Conservation (phyloP, 1,140 invertebrate species). For the Drosophila bipectinata region DNA sequence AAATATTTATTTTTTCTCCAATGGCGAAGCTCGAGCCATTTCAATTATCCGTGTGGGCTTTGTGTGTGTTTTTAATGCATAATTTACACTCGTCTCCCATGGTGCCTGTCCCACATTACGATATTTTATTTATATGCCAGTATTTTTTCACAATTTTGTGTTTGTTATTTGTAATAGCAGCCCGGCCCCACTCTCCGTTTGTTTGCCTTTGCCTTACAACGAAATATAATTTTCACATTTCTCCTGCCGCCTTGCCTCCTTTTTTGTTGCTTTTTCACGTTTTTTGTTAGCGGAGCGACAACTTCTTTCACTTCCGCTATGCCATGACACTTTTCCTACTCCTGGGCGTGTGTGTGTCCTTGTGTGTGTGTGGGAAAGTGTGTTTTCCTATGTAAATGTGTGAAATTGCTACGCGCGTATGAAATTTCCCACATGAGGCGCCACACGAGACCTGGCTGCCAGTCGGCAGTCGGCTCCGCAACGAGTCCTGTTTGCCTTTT, state of each 20-base stretch:
- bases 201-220: slow-evolving; percentile 69
- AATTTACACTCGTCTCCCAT: slow-evolving; percentile 45
- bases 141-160: slow-evolving; percentile 36
- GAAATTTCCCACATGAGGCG: slow-evolving; percentile 76
- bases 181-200: slow-evolving; percentile 25
- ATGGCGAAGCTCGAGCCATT: slow-evolving; percentile 14
- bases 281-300: slow-evolving; percentile 47
- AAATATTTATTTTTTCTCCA: slow-evolving; percentile 19
- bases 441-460: slow-evolving; percentile 41
- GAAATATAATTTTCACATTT: slow-evolving; percentile 73
- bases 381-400: slow-evolving; percentile 81
- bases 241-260: slow-evolving; percentile 2
- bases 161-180: slow-evolving; percentile 69
- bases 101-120: slow-evolving; percentile 45
- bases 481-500: slow-evolving; percentile 67
- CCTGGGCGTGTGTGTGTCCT: neutral
- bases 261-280: slow-evolving; percentile 9
- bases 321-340: slow-evolving; percentile 71
- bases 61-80: slow-evolving; percentile 41
- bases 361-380: slow-evolving; percentile 38
- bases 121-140: slow-evolving; percentile 59
- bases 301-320: slow-evolving; percentile 78
- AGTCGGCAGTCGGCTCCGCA: slow-evolving; percentile 18
- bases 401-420: slow-evolving; percentile 79
- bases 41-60: slow-evolving; percentile 44